Base-by-base conservation (phyloP, 37 sponge, comb jelly and placozoan genomes). In the Tethya wilhelma region DNA sequence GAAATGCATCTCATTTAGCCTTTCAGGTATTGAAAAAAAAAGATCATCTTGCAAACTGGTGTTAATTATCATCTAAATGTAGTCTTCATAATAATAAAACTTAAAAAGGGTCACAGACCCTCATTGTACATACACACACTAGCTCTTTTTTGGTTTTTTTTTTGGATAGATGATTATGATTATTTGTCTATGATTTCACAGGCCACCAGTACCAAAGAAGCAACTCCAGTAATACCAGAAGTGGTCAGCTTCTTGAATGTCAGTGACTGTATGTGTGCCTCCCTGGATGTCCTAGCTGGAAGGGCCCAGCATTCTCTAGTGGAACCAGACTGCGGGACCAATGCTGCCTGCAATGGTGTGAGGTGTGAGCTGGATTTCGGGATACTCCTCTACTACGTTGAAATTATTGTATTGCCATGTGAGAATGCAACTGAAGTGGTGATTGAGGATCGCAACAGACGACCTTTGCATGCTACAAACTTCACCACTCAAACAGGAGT, bases 211-310 rank as follows among this genome's bases (percentile, higher is more conserved):
- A 49, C 53, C 53, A 49, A 49, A 9, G 14, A 14, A 49, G 53
- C 14, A 14, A n/a, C 44, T 14, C 22, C 20, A 25, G 34, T 66
- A 17, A 66, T 82, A 31, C 82, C 82, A 19, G 23, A n/a, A 28
- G 73, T 63, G 1, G 1, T 36, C 22, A 49, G 72, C 12, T 74
- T 74, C 20, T 64, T 82, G 25, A 73, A 73, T 28, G 53, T 74
- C 64, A 62, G 64, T 26, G 38, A 44, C 36, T 83, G 84, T 42
- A 56, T 66, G 64, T 83, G 84, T 33, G 36, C 49, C 22, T 83
- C 84, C 19, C 56, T 83, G 43, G 34, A 67, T n/a, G 66, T 75
- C 4, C 58, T 83, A 2, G 67, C 84, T 22, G 23, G 2, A 22
- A 26, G 56, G 32, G 33, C 71, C 58, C 40, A 32, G 0, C 67